Evolutionary conservation across 2,113 vertebrate genomes (phyloP), one percentile per base, ranked within the genome.

Genomic region (Pollimyrus isidori): DNA sequence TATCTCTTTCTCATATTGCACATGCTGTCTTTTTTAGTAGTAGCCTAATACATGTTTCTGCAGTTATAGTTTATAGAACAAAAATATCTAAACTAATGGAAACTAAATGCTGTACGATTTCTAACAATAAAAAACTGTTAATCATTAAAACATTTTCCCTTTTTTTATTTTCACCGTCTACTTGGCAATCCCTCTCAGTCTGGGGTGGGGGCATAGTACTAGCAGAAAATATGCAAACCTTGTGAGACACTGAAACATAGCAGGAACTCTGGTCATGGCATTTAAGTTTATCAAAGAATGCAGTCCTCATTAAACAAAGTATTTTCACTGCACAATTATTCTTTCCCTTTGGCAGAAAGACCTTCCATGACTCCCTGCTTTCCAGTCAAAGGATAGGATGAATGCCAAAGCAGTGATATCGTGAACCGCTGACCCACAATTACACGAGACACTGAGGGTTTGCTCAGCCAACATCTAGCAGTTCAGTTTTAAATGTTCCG

Each of bases 351-450:
- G 85, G 85, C 85, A 53, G 48, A 39, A 87, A 53, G 85, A 87
- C 85, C 85, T 87, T 35, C 50, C 26, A 50, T 87, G 85, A 87
- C 85, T 87, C 85, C 13, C 4, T 56, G 85, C 11, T 53, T 53
- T 87, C 49, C 85, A 87, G 48, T 87, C 85, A 87, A 87, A 87
- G 85, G 85, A 87, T 87, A 52, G 85, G 85, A 87, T 53, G 85
- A 53, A 7, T 87, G 85, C 85, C 85, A 87, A 87, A 87, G 85
- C 26, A 50, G 49, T 87, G 50, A 52, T 87, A 87, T 87, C 13
- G 85, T 87, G 85, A 87, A 56, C 85, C 50, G 11, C 85, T 87
- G 85, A 87, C 85, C 85, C 56, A 48, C 85, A 87, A 87, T 87
- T 87, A 87, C 49, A 56, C 30, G 4, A 35, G 85, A 56, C 85